These are phyloP conservation scores for Chaunax sp. DNA, from an alignment of 2,797 vertebrate species.

Conservation along the genomic window DNA sequence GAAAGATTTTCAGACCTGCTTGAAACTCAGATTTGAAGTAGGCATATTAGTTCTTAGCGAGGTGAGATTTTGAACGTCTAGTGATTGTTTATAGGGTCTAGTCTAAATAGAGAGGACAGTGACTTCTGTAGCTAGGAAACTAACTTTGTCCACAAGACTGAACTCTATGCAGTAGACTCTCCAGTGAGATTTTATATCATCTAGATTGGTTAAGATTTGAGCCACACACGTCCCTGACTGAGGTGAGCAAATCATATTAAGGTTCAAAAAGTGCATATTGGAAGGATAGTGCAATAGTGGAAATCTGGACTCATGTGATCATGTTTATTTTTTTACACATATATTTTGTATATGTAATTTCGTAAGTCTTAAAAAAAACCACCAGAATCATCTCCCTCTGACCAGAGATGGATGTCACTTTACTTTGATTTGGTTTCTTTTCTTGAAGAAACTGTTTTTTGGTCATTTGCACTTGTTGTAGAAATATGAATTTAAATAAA, in stretches of 20 bases:
- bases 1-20: constrained; percentile 34
- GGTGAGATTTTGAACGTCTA: constrained; percentile 29
- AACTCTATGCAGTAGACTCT: constrained; percentile 82
- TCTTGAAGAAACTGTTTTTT: constrained; percentile 72
- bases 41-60: constrained; percentile 9
- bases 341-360: constrained; percentile 84
- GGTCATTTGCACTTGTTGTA: constrained; percentile 85
- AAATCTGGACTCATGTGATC: constrained; percentile 81
- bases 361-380: constrained; percentile 64
- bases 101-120: constrained; percentile 42
- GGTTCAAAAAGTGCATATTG: constrained; percentile 76
- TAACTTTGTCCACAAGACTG: constrained; percentile 61
- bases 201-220: constrained; percentile 68
- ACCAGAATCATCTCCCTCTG: constrained; percentile 75
- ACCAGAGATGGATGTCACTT: constrained; percentile 76
- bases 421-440: constrained; percentile 68
- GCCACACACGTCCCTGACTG: constrained; percentile 57
- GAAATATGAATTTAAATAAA: constrained; percentile 74
- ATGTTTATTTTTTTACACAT: constrained; percentile 87
- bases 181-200: constrained; percentile 73
- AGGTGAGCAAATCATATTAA: constrained; percentile 63
- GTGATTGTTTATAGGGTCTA: constrained; percentile 40
- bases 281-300: constrained; percentile 81
- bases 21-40: neutral
- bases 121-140: constrained; percentile 65